These are phyloP conservation scores for Drosophila cyrtoloma DNA, from an alignment of 2,888 invertebrate species.

Conservation along the genomic window DNA sequence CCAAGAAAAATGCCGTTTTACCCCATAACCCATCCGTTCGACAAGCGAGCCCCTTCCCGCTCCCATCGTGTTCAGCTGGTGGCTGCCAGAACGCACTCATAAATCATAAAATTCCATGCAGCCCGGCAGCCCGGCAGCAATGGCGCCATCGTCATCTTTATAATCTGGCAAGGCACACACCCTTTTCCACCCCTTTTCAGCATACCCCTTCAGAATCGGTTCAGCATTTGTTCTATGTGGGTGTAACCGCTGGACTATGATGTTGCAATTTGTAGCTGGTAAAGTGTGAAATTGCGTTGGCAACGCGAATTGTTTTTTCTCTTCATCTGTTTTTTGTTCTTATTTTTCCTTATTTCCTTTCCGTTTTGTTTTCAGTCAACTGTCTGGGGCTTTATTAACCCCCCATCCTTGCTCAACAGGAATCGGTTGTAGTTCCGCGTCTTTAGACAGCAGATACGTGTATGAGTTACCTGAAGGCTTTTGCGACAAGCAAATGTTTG, in stretches of 20 bases:
- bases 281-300: constrained; percentile 81
- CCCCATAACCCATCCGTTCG: constrained; percentile 4
- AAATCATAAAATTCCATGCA: constrained; percentile 78
- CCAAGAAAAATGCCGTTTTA: constrained; percentile 43
- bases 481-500: background rate
- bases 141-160: constrained; percentile 74
- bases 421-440: constrained; percentile 22
- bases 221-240: constrained; percentile 37
- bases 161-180: constrained; percentile 66
- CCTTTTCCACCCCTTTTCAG: background rate
- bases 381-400: constrained; percentile 31
- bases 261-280: constrained; percentile 79
- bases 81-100: constrained; percentile 64
- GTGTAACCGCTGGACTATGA: constrained; percentile 69
- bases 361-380: constrained; percentile 26
- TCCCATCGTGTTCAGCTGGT: constrained; percentile 23
- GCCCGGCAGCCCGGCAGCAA: constrained; percentile 39
- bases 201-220: constrained; percentile 9
- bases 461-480: constrained; percentile 2
- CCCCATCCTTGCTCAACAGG: background rate
- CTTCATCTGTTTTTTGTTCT: background rate
- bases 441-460: constrained; percentile 15
- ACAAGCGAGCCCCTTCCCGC: background rate
- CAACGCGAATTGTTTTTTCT: constrained; percentile 69
- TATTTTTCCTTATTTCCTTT: background rate